phyloP scores from a whole-genome alignment of 1,140 invertebrate species.

The Ceratosolen solmsi region DNA sequence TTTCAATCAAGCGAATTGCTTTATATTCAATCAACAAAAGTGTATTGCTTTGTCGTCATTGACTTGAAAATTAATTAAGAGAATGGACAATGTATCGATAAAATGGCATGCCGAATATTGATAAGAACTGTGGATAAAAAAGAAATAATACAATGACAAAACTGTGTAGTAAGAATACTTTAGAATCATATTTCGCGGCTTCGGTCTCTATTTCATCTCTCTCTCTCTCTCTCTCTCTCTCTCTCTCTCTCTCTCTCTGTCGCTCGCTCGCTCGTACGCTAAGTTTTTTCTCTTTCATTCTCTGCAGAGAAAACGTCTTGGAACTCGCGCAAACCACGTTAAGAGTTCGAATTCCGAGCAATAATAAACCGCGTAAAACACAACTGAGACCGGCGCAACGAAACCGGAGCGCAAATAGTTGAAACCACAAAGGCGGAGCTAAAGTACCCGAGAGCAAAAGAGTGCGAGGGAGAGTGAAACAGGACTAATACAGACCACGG shows the following conservation, averaged over 20 bases:
- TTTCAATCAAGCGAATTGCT: too few relatives aligned
- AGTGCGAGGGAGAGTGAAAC: conserved; percentile 3
- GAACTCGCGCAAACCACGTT: not conserved
- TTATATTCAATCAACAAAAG: too few relatives aligned
- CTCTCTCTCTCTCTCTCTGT: not conserved
- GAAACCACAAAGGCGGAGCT: conserved; percentile 52
- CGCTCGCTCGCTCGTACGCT: not conserved
- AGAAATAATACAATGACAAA: conserved; percentile 1
- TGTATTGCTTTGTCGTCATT: too few relatives aligned
- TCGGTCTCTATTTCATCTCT: conserved; percentile 32
- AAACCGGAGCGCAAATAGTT: conserved; percentile 51
- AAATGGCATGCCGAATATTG: conserved; percentile 5
- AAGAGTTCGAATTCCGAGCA: conserved; percentile 42
- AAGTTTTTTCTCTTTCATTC: not conserved
- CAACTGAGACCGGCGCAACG: conserved; percentile 45
- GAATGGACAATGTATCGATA: not conserved
- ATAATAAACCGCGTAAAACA: conserved; percentile 52
- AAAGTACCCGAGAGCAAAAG: conserved; percentile 45
- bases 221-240: not conserved
- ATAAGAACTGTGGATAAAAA: not conserved
- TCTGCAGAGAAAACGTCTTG: conserved; percentile 35
- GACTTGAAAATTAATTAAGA: conserved; percentile 40
- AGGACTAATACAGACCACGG: not conserved
- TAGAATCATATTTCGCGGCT: conserved; percentile 38
- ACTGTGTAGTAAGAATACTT: conserved; percentile 38